Evolutionary conservation across 1,140 invertebrate genomes (phyloP).

Genomic region (Sarcophaga peregrina): DNA sequence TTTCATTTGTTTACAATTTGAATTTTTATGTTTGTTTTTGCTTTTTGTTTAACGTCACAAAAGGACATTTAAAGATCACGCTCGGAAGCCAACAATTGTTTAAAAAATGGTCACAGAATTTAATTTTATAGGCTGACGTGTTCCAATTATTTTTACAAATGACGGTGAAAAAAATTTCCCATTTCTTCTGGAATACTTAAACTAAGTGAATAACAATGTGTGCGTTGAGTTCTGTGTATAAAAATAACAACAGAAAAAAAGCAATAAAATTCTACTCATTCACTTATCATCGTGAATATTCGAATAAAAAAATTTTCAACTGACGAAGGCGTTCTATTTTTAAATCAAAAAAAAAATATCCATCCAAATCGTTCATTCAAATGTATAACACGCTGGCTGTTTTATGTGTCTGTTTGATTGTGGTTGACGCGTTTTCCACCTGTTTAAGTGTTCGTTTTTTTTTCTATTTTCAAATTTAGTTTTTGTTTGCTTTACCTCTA

Average conservation of each 20-base stretch:
- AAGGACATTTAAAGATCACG: background rate
- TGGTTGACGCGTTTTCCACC: background rate
- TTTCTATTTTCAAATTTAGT: background rate
- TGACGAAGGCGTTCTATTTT: background rate
- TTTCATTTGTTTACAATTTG: too few species aligned
- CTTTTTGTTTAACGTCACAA: background rate
- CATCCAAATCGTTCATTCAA: background rate
- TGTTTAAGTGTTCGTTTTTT: background rate
- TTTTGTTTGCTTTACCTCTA: background rate
- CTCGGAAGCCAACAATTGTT: background rate
- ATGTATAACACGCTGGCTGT: background rate
- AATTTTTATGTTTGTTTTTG: too few species aligned
- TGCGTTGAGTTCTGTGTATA: background rate
- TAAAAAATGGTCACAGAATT: background rate
- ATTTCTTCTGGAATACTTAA: background rate
- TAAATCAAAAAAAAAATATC: background rate
- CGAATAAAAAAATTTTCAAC: background rate
- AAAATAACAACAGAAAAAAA: background rate
- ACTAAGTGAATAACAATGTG: background rate
- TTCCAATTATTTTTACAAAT: constrained; percentile 6
- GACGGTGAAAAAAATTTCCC: background rate
- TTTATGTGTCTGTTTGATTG: background rate
- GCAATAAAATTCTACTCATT: too few species aligned
- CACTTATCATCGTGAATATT: too few species aligned
- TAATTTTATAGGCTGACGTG: background rate